A percentile compares a stretch with the other conserved stretches of the same genome.
These are phyloP conservation scores for Balanococcus diminutus DNA, from an alignment of 2,888 invertebrate species.

Conservation along the genomic window DNA sequence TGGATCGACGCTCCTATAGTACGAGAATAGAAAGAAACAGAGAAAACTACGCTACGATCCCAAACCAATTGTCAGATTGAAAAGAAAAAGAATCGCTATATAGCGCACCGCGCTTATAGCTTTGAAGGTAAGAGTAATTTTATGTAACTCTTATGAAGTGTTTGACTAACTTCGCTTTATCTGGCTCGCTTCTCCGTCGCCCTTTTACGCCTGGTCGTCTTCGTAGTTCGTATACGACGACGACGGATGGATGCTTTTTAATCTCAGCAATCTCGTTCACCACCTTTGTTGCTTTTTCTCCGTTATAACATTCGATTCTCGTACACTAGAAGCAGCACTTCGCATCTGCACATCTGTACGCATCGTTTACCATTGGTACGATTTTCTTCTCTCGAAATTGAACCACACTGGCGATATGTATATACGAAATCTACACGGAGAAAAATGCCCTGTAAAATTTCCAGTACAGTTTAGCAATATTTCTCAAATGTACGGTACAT, in stretches of 20 bases:
- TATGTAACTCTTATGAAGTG: constrained; percentile 37
- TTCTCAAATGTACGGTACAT: no score
- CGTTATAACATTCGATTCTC: no score
- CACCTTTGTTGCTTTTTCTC: background rate
- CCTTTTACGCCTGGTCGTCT: no score
- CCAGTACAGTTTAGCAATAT: no score
- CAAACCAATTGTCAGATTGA: background rate
- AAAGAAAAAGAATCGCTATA: background rate
- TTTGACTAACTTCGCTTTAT: background rate
- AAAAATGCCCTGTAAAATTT: no score
- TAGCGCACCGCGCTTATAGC: background rate
- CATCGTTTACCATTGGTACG: no score
- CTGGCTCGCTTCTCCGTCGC: background rate
- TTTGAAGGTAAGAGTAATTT: constrained; percentile 20
- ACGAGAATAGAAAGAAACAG: background rate
- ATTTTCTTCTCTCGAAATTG: no score
- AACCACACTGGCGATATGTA: no score
- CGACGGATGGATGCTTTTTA: background rate
- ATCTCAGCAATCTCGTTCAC: background rate
- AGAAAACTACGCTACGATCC: background rate
- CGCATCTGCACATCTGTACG: no score
- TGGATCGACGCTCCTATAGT: background rate
- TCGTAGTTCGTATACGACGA: background rate
- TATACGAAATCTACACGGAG: no score
- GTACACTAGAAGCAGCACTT: no score